These are phyloP conservation scores for Delphinapterus leucas DNA, from an alignment of 2,113 vertebrate genomes.

Conservation along the genomic window DNA sequence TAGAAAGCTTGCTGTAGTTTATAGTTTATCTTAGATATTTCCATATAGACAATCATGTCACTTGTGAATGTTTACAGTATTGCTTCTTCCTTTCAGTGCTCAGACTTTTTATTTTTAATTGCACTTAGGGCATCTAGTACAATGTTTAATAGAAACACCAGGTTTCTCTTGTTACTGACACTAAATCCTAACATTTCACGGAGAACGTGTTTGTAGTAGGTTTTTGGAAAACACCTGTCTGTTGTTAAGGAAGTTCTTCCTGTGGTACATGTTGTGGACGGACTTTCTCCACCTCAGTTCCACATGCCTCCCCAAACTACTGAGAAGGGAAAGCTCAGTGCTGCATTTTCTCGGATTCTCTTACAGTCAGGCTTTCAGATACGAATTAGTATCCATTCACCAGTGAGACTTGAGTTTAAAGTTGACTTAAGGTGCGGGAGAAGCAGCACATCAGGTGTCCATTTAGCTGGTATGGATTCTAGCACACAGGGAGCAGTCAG, in stretches of 20 bases:
- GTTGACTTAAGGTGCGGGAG: not conserved
- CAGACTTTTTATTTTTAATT: not conserved
- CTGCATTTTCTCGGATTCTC: not conserved
- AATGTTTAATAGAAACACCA: not conserved
- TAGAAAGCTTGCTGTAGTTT: not conserved
- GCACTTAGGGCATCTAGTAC: not conserved
- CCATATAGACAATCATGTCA: not conserved
- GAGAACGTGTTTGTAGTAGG: not conserved
- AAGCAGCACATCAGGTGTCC: not conserved
- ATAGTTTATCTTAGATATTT: not conserved
- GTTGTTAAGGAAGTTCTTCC: not conserved
- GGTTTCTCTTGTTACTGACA: not conserved
- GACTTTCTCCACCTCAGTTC: not conserved
- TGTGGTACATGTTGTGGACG: not conserved
- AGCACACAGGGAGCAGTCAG: not conserved
- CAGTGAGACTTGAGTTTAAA: not conserved
- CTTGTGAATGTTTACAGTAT: not conserved
- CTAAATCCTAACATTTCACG: not conserved
- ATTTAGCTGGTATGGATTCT: not conserved
- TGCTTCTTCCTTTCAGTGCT: not conserved
- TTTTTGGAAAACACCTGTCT: not conserved
- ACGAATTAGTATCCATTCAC: not conserved
- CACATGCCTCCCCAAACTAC: not conserved
- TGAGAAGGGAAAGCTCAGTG: not conserved
- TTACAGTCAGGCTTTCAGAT: not conserved